Base-by-base conservation (phyloP, 2,113 vertebrate genomes). In the Varanus salvator region DNA sequence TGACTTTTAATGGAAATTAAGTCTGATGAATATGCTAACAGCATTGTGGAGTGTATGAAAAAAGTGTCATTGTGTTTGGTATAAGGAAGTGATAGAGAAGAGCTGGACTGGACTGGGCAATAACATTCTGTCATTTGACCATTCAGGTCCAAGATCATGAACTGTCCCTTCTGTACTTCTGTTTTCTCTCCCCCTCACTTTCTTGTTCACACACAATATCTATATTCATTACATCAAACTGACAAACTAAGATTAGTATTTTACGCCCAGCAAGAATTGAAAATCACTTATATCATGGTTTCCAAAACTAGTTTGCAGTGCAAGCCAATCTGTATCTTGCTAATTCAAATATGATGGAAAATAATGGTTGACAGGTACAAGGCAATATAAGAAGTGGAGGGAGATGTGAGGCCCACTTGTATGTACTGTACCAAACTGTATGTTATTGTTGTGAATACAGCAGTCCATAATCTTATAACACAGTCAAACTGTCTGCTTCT, bases 1-100 rank as follows among this genome's bases (percentile, higher is more conserved):
- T 50, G 31, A 95, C 91, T 82, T n/a, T 57, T 84, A 90, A 95
- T 25, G 57, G 94, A 92, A 93, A 87, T 90, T 90, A 93, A 89
- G n/a, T 89, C 69, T 90, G 88, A 68, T 38, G 44, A 6, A 93
- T 93, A 23, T 83, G 86, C 89, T 90, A 87, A 93, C 88, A 95
- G 92, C 72, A 77, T 89, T 92, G 54, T 75, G 76, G 95, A 50
- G 48, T 93, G 50, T 90, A 94, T 89, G 80, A 88, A 81, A 92
- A 95, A 95, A 92, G 48, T 27, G 31, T 29, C 68, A 48, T 93
- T 92, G 44, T 94, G 86, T 91, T 44, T 44, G 38, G 93, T 92
- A 87, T 94, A 95, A 84, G 21, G 4, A 89, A 87, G 21, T 81
- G 76, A 3, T 14, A 19, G 57, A 15, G 17, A 21, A 64, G 21